phyloP scores from a whole-genome alignment of 2,797 vertebrate species.

The Streptopelia turtur region DNA sequence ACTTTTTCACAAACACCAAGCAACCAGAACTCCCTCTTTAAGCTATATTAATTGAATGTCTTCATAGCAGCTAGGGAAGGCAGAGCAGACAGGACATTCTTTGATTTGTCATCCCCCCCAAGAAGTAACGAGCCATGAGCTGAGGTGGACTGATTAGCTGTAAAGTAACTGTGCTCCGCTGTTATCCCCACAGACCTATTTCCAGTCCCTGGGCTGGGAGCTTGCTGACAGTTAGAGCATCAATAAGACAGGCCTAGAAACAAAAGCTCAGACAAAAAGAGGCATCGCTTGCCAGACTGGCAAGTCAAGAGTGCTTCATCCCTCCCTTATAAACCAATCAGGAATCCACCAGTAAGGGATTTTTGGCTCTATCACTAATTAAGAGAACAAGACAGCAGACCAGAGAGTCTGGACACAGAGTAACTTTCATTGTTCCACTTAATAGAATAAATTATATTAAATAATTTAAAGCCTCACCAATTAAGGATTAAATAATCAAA shows the following conservation, averaged over 20 bases:
- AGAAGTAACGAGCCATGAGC: neutral
- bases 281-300: neutral
- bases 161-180: neutral
- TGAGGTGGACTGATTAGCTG: neutral
- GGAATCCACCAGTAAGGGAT: neutral
- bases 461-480: neutral
- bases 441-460: neutral
- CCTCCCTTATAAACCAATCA: neutral
- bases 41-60: neutral
- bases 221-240: neutral
- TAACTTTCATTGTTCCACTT: neutral
- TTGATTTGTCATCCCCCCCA: neutral
- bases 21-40: neutral
- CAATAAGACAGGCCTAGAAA: constrained; percentile 1
- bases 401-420: neutral
- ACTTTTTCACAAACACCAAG: neutral
- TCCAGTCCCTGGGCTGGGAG: neutral
- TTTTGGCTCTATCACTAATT: constrained; percentile 1
- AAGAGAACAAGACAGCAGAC: neutral
- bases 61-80: neutral
- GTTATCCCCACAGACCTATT: neutral
- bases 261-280: constrained; percentile 13
- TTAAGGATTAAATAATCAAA: neutral
- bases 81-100: neutral
- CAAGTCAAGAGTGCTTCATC: neutral